Percentiles rank a stretch among this genome's conserved stretches.
phyloP scores from a whole-genome alignment of 2,113 vertebrate species.

The Amblyornis subalaris region DNA sequence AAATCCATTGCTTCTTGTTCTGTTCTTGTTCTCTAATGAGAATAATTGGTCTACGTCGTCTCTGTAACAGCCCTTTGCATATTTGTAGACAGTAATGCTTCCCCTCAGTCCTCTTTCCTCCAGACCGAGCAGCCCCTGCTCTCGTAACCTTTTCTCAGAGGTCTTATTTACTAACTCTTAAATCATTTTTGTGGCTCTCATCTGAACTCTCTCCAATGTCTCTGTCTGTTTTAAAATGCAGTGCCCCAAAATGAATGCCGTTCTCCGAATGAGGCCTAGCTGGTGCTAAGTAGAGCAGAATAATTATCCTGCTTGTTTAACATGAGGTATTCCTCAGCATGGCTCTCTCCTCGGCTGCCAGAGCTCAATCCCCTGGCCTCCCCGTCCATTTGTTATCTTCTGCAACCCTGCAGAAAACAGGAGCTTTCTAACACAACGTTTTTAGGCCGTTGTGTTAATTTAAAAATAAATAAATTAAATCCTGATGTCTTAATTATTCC shows the following conservation, averaged over 20 bases:
- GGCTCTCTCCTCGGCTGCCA: background rate
- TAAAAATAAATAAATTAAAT: background rate
- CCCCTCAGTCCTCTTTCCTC: conserved; percentile 61
- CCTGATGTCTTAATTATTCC: background rate
- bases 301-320: conserved; percentile 63
- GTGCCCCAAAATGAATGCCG: conserved; percentile 25
- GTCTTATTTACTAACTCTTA: conserved; percentile 68
- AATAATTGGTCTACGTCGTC: conserved; percentile 38
- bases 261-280: background rate
- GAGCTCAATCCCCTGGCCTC: conserved; percentile 8
- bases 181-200: conserved; percentile 54
- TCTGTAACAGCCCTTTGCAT: conserved; percentile 28
- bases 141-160: conserved; percentile 55
- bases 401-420: background rate
- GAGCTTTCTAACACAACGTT: background rate
- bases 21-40: conserved; percentile 56
- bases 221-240: conserved; percentile 33
- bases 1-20: conserved; percentile 45
- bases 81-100: conserved; percentile 55
- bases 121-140: background rate
- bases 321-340: conserved; percentile 19
- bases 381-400: conserved; percentile 19
- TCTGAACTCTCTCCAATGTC: conserved; percentile 48
- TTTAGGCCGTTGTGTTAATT: too few relatives aligned
- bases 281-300: conserved; percentile 55